Evolutionary conservation across 2,113 vertebrate species (phyloP), one percentile per base, ranked within the genome.

Genomic region (Phalacrocorax brasilianus): DNA sequence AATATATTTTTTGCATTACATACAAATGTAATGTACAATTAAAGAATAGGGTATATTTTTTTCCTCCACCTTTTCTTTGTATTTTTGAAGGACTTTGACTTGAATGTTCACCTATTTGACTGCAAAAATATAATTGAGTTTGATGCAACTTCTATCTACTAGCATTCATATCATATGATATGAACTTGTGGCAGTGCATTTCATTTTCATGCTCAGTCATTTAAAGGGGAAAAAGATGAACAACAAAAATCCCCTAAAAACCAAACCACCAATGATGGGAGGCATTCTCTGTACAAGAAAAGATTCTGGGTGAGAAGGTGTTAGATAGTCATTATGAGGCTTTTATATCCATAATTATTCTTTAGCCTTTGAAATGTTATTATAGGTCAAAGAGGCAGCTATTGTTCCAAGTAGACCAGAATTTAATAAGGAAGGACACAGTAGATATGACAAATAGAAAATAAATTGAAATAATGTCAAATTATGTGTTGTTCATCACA

Each of bases 311-410:
- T 96, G 75, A 84, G 92, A 97, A 94, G 82, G 75, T 97, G 91
- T 95, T 97, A 91, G 96, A 94, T 80, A 95, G 93, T 95, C 91
- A 96, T 97, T 95, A 97, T 94, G 81, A 97, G 90, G 81, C 89
- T 97, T 98, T 97, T 97, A 97, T 97, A 98, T 98, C 92, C 95
- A 92, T 97, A 98, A 98, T 97, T 98, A 97, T 98, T 97, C 92
- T 98, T 97, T 86, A 97, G 84, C 74, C 85, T 97, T 97, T 94
- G 85, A 98, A 98, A 97, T 97, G 90, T 95, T 93, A 96, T 89
- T 95, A 95, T 95, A 97, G 96, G 97, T 98, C 94, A 97, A 94
- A 97, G 91, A 93, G 89, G 53, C 82, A 96, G 91, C 73, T 97
- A 94, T 88, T 96, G 72, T 95, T 98, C 92, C 78, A 93, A 96